These are phyloP conservation scores for Alcedo atthis DNA, from an alignment of 2,797 vertebrate genomes.

Conservation along the genomic window DNA sequence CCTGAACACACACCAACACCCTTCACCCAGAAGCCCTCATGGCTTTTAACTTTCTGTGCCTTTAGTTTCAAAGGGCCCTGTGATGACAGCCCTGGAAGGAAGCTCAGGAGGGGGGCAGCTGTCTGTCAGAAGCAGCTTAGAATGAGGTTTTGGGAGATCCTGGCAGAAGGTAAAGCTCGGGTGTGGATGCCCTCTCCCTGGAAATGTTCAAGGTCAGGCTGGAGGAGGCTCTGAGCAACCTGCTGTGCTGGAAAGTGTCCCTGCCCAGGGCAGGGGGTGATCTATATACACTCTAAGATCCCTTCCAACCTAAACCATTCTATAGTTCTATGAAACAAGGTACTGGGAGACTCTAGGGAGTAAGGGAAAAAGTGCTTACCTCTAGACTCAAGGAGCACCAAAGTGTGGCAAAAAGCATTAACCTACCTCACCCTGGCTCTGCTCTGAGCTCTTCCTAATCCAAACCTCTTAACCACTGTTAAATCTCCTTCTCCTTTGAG, in stretches of 20 bases:
- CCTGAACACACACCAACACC: not conserved
- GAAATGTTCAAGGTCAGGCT: not conserved
- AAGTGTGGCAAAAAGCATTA: not conserved
- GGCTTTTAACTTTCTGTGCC: not conserved
- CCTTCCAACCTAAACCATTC: not conserved
- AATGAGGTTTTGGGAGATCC: not conserved
- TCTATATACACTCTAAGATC: not conserved
- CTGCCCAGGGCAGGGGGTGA: too few species aligned
- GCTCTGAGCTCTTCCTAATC: not conserved
- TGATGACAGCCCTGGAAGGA: not conserved
- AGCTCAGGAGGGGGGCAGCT: not conserved
- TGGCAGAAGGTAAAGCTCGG: not conserved
- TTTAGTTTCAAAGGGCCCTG: not conserved
- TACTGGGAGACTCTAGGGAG: not conserved
- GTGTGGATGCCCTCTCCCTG: not conserved
- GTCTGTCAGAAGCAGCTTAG: not conserved
- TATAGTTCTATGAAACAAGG: not conserved
- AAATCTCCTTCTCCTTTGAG: not conserved
- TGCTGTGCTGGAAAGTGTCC: too few species aligned
- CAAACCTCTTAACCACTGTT: not conserved
- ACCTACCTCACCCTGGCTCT: not conserved
- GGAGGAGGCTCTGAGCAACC: not conserved
- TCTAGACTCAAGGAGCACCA: not conserved
- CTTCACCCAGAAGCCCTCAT: not conserved
- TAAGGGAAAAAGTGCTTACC: accelerated